Base-by-base conservation (phyloP, 2,888 invertebrate genomes). In the Drosophila tripunctata region DNA sequence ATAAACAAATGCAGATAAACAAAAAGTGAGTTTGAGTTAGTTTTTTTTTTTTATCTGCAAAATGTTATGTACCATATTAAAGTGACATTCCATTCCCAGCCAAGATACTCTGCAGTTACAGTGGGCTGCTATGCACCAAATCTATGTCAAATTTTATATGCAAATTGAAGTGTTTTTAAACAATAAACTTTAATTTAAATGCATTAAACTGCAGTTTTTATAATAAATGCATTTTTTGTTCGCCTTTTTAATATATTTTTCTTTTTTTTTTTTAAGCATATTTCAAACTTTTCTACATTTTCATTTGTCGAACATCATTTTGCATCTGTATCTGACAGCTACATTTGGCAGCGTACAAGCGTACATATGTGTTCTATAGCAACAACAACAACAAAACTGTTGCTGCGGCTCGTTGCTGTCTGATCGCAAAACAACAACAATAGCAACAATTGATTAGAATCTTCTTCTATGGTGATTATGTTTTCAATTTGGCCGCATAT, bases 31-130 rank as follows among this genome's bases (percentile, higher is more conserved):
- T 21, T 38, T 21, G 19, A 45, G 45, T 36, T 36, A 45, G 45
- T 55, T 45, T 44, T 73, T 70, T 70, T 55, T 45, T 44, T 73
- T 70, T 70, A 73, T 73, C 73, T 52, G 47, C 27, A 48, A 51
- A 66, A 35, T 54, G 54, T 35, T 67, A 67, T 27, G 10, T 27
- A 27, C 27, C n/a, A n/a, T 66, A 55, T 65, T 65, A 33, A 24
- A 54, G 33, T 67, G 33, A 8, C 58, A 67, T 65, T 36, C 35
- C 72, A 72, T 40, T 50, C 27, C 27, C 43, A 36, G 21, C 15
- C 40, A 12, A 17, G n/a, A 24, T 12, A 22, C 14, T 30, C n/a
- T 27, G 27, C 2, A 27, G 7, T 15, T 17, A 43, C 33, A 21
- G 21, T 8, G 31, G 6, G 15, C 7, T 22, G 24, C 41, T 43